These are phyloP conservation scores for Amiota communis DNA, from an alignment of 2,888 invertebrate genomes.

Conservation along the genomic window DNA sequence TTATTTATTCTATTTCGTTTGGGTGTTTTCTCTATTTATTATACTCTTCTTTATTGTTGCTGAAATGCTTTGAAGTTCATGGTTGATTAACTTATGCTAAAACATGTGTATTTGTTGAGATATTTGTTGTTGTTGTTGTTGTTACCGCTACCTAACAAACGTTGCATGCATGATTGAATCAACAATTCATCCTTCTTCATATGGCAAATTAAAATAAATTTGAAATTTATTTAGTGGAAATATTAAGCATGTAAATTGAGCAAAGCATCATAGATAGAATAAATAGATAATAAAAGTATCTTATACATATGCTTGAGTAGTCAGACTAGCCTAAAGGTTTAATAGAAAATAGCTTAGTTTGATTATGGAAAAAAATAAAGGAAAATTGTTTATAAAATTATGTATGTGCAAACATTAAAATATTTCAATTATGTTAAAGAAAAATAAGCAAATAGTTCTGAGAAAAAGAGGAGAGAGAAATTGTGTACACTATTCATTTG, in stretches of 20 bases:
- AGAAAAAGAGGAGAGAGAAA: too few species aligned
- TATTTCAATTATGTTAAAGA: constrained; percentile 3
- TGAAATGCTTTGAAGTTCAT: constrained; percentile 45
- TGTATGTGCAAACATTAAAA: background rate
- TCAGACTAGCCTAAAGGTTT: background rate
- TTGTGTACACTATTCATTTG: constrained; percentile 1
- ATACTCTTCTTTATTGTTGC: too few species aligned
- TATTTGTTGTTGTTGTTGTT: constrained; percentile 22
- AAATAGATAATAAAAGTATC: background rate
- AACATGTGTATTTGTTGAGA: constrained; percentile 31
- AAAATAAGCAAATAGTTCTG: background rate
- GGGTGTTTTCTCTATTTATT: background rate
- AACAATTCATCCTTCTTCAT: background rate
- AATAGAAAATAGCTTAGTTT: background rate
- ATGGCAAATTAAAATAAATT: constrained; percentile 40
- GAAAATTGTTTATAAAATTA: background rate
- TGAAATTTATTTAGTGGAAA: constrained; percentile 52
- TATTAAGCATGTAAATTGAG: constrained; percentile 5
- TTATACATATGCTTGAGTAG: background rate
- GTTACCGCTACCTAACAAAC: background rate
- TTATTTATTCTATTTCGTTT: background rate
- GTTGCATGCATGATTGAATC: constrained; percentile 9
- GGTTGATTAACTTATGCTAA: constrained; percentile 52
- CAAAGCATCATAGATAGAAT: too few species aligned
- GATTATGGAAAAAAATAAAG: background rate